Base-by-base conservation (phyloP, 2,888 invertebrate genomes). In the Dione juno region DNA sequence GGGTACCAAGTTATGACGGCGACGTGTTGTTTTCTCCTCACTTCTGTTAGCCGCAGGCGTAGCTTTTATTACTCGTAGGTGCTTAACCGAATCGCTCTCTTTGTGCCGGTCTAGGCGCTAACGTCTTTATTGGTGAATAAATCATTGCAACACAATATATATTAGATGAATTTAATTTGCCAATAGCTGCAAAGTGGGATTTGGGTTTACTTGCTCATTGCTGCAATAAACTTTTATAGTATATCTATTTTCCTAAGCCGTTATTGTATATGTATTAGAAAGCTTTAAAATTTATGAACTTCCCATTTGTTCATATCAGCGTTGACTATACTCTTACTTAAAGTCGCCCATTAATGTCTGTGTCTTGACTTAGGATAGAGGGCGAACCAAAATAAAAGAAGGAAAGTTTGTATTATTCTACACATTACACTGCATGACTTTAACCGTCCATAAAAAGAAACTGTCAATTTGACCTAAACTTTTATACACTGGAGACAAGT, bases 11-110 rank as follows among this genome's bases (percentile, higher is more conserved):
- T 70, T 81, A 79, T 59, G 71, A 40, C 85, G 86, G 75, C 81
- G 66, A 43, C 75, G 68, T 71, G 78, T 82, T 70, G 78, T 82
- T 89, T 89, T 89, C 88, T 84, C 88, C 83, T 83, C 74, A 84
- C 88, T 88, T 86, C 88, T 88, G 87, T 84, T 75, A 76, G 88
- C 90, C 87, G 75, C 75, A 73, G 87, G 89, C 88, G 77, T 76
- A 76, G 76, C 79, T 84, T 85, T 85, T 85, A 86, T 84, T 79
- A 78, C 74, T 71, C 74, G 82, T 85, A 84, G 86, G 87, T 86
- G 88, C 84, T 79, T 81, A 82, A 74, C 81, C 77, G 81, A 79
- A 79, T 79, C 77, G 77, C 78, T 79, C 77, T 81, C 80, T 81
- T 80, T 82, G 84, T 84, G 78, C 73, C 75, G 68, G 75, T 77